Base-by-base conservation (phyloP, 2,888 invertebrate genomes). In the Sminthurides aquaticus region DNA sequence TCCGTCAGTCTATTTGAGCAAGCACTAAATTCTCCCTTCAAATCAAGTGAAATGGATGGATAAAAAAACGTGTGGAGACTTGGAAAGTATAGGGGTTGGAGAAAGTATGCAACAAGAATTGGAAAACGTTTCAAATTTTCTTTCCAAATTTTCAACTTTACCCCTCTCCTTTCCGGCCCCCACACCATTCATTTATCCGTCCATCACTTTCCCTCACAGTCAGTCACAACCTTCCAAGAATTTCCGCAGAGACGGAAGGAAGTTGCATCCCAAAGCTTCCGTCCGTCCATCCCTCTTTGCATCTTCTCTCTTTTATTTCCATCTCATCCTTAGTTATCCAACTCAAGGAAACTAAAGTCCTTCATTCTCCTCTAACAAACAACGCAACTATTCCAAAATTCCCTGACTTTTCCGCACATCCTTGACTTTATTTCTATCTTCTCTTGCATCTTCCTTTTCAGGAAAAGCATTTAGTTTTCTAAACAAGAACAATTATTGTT, bases 1-100 rank as follows among this genome's bases (percentile, higher is more conserved):
- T 48, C 57, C 65, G 60, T 49, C 58, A 60, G 59, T 66, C 59
- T 22, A 66, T 57, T 58, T 66, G 58, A 66, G 27, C 56, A 56
- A 62, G 63, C 63, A 49, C 57, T 57, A 63, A 63, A 57, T 63
- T 57, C 57, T 62, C 62, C 57, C 27, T 63, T 63, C 57, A 63
- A 63, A 63, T 63, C 63, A 63, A 63, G 63, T 63, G 57, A 63
- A 63, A 63, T 63, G 57, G 49, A 63, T 63, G 48, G 57, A 52
- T 8, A 52, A 52, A n/a, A 11, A 52, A n/a, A 52, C 20, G 43
- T 34, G 43, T 15, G n/a, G 8, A 52, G 54, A 52, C 54, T n/a
- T 15, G n/a, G 8, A 52, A n/a, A 52, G 11, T n/a, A 52, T 8
- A 52, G 8, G 11, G 15, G 57, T 11, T 20, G 29, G 57, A 26